Base-by-base conservation (phyloP, 1,140 invertebrate genomes). In the Drosophila pachea region DNA sequence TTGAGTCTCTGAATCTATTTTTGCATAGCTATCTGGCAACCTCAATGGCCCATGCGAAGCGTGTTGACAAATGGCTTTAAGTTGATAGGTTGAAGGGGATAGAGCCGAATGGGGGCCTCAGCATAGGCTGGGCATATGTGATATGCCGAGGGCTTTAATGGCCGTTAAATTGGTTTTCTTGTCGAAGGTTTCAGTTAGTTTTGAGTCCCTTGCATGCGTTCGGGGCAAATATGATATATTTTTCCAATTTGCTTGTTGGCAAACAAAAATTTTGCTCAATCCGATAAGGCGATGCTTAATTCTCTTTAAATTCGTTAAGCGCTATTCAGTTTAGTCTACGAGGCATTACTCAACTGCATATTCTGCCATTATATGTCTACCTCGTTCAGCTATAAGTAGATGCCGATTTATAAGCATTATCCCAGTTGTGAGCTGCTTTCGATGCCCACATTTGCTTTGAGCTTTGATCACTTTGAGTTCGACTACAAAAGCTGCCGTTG, bases 1-100 rank as follows among this genome's bases (percentile, higher is more conserved):
- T 33, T 64, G 63, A 60, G 68, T 29, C 48, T 50, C 56, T 40
- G 48, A 69, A 81, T 73, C 62, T 71, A 83, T 74, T 78, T 83
- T 62, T 75, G 71, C 72, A 75, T 43, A 16, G 14, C 11, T 33
- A 47, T 55, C 42, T 42, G 35, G n/a, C 7, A 11, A 11, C 14
- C 14, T 1, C 12, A 40, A 7, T 53, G 54, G 16, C 60, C 50
- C 16, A 4, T 53, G 36, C 32, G 33, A 55, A 45, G 48, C 35
- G 7, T 76, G 69, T 81, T 81, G 78, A 83, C 68, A 83, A 83
- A 83, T 74, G 72, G 75, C 72, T 73, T 75, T 75, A 83, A 83
- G 74, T 68, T 69, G 61, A 47, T 33, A 22, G 31, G 42, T 22
- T 47, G 14, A 58, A 32, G n/a, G 9, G 32, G 5, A 33, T 33